These are phyloP conservation scores for Carcinoscorpius rotundicauda DNA, from an alignment of 1,140 invertebrate species.

Conservation along the genomic window DNA sequence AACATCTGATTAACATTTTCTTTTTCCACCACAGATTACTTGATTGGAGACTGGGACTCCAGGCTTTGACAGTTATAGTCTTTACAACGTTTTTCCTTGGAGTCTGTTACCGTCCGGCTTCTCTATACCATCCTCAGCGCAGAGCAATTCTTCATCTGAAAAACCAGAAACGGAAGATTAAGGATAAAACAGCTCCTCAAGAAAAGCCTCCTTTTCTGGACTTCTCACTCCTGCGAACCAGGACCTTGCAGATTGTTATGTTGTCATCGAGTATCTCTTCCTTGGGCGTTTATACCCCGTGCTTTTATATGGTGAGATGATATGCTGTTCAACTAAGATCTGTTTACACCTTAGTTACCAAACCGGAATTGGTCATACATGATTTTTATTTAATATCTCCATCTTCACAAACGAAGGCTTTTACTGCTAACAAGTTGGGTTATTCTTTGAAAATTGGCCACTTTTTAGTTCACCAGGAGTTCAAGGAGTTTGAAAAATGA, in stretches of 20 bases:
- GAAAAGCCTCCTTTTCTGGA: constrained; percentile 73
- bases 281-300: constrained; percentile 73
- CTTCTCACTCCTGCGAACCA: constrained; percentile 65
- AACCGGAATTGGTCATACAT: no score
- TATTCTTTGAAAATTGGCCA: no score
- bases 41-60: constrained; percentile 72
- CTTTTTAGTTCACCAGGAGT: no score
- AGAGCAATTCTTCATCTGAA: constrained; percentile 80
- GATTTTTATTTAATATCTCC: no score
- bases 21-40: constrained; percentile 46
- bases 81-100: constrained; percentile 74
- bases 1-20: no score
- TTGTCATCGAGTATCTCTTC: constrained; percentile 61
- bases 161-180: constrained; percentile 66
- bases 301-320: constrained; percentile 59
- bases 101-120: constrained; percentile 76
- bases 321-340: no score
- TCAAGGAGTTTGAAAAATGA: no score
- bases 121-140: constrained; percentile 75
- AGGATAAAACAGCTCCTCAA: constrained; percentile 38
- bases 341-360: no score
- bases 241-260: constrained; percentile 67
- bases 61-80: constrained; percentile 68
- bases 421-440: no score
- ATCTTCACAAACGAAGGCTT: not conserved